Percentiles rank a stretch among this genome's conserved stretches.
Evolutionary conservation across 1,140 invertebrate genomes (phyloP).

Genomic region (Cydia fagiglandana): DNA sequence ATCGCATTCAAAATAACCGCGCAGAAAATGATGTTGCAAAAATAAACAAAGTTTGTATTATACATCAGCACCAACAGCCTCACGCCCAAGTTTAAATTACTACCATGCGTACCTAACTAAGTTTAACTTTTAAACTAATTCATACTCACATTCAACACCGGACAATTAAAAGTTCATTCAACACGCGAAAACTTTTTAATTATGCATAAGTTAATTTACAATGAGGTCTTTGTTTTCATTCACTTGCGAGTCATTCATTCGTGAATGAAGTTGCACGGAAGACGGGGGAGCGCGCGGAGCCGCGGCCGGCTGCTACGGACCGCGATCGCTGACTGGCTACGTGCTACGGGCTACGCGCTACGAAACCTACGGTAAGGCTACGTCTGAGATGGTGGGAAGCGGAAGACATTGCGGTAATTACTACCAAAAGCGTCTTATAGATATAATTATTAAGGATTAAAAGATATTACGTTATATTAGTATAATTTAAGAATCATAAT

Average conservation of each 20-base stretch:
- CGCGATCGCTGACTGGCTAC: constrained; percentile 59
- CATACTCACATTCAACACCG: constrained; percentile 26
- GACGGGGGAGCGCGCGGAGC: constrained; percentile 36
- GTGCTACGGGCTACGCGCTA: constrained; percentile 53
- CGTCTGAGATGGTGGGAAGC: background rate
- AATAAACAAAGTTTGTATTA: constrained; percentile 25
- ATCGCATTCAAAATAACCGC: background rate
- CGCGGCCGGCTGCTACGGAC: constrained; percentile 56
- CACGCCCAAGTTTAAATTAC: constrained; percentile 27
- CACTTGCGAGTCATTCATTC: constrained; percentile 31
- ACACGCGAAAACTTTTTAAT: constrained; percentile 19
- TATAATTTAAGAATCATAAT: too few species aligned
- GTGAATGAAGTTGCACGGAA: constrained; percentile 28
- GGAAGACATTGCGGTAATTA: background rate
- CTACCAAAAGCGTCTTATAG: background rate
- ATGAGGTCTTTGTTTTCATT: constrained; percentile 22
- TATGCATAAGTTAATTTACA: constrained; percentile 15
- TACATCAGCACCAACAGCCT: constrained; percentile 3
- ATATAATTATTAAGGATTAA: background rate
- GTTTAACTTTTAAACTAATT: constrained; percentile 26
- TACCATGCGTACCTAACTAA: constrained; percentile 22
- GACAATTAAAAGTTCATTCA: constrained; percentile 21
- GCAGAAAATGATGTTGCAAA: background rate
- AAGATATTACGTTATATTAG: too few species aligned
- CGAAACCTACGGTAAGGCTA: constrained; percentile 35